Percentiles rank a stretch among this genome's conserved stretches.
Evolutionary conservation across 2,888 invertebrate species (phyloP).

Genomic region (Synanthedon myopaeformis): DNA sequence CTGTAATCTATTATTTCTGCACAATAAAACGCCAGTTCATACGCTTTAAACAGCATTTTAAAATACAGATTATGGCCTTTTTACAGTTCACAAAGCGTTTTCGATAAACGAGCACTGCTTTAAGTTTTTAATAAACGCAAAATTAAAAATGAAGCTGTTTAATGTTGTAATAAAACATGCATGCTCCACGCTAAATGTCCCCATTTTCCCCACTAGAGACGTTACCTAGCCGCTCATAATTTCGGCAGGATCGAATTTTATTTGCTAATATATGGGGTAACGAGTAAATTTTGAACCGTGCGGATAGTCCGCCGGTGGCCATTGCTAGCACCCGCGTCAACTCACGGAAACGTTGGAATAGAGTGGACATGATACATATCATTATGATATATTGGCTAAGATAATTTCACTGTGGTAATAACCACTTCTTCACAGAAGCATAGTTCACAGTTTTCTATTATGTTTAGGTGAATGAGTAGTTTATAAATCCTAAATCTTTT

Average conservation of each 20-base stretch:
- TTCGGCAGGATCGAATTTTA: constrained; percentile 45
- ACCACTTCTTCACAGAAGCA: too few species aligned
- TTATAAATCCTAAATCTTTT: too few species aligned
- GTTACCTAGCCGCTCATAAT: constrained; percentile 27
- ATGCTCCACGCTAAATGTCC: background rate
- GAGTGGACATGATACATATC: constrained; percentile 11
- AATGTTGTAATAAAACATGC: background rate
- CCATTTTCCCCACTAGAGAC: background rate
- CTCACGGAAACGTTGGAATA: constrained; percentile 10
- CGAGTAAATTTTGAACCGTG: background rate
- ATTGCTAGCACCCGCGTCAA: constrained; percentile 37
- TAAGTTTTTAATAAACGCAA: too few species aligned
- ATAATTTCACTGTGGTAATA: background rate
- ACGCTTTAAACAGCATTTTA: too few species aligned
- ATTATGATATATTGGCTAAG: background rate
- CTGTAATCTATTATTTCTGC: too few species aligned
- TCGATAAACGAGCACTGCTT: too few species aligned
- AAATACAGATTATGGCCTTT: too few species aligned
- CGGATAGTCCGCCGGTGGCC: constrained; percentile 14
- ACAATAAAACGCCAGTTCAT: too few species aligned
- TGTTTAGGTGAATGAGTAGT: too few species aligned
- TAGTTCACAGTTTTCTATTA: too few species aligned
- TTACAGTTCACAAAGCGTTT: too few species aligned
- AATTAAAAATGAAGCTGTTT: too few species aligned
- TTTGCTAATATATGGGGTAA: constrained; percentile 6